Evolutionary conservation across 2,888 invertebrate genomes (phyloP).

Genomic region (Lasioglossum oenotherae): DNA sequence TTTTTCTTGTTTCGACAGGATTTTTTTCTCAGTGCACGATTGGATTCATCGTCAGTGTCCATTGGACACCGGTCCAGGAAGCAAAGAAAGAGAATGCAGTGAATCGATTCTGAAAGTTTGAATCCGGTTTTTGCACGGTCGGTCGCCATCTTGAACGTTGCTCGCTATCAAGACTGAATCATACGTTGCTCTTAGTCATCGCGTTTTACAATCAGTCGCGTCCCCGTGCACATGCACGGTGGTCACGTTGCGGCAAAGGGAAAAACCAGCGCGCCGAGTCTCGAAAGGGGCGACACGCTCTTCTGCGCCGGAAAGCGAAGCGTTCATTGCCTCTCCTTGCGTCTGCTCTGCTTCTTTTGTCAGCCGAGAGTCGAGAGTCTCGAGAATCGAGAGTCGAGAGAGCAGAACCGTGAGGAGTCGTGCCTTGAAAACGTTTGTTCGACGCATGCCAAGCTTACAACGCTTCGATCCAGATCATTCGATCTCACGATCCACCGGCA

Average conservation of each 20-base stretch:
- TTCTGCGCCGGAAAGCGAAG: constrained; percentile 82
- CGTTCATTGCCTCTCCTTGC: constrained; percentile 64
- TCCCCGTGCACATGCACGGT: constrained; percentile 42
- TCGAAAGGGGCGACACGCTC: constrained; percentile 76
- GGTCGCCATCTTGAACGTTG: constrained; percentile 45
- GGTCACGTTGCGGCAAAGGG: constrained; percentile 53
- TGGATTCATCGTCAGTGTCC: background rate
- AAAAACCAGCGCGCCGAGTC: constrained; percentile 53
- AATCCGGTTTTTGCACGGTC: constrained; percentile 43
- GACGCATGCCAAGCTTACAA: background rate
- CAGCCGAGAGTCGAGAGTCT: constrained; percentile 8
- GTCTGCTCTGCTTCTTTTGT: constrained; percentile 61
- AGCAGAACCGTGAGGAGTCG: constrained; percentile 11
- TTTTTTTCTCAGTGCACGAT: no score
- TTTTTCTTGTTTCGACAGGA: no score
- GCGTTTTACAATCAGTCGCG: constrained; percentile 56
- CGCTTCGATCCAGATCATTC: constrained; percentile 24
- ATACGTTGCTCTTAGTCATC: constrained; percentile 58
- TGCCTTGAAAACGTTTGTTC: constrained; percentile 42
- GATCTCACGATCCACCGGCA: constrained; percentile 19
- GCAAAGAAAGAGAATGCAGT: constrained; percentile 35
- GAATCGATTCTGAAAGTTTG: constrained; percentile 47
- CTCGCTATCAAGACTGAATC: constrained; percentile 59
- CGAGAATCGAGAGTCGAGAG: background rate
- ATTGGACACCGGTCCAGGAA: constrained; percentile 37